Base-by-base conservation (phyloP, 2,113 vertebrate species). In the Ancistrus triradiatus region DNA sequence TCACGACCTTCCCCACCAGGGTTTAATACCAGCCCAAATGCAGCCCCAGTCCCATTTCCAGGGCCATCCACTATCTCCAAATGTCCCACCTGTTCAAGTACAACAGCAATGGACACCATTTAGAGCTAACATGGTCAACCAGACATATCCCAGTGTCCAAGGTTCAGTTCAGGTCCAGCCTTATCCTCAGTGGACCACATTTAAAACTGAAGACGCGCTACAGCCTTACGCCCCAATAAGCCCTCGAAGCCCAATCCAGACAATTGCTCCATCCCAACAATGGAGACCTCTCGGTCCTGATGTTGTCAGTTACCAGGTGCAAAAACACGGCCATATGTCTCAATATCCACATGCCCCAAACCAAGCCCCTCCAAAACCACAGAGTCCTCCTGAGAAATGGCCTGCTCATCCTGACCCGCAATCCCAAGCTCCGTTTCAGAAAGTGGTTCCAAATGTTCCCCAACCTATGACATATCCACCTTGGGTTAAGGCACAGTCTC, bases 51-150 rank as follows among this genome's bases (percentile, higher is more conserved):
- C 8, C 8, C 53, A 59, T 14, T 42, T 50, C 35, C 70, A 68
- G 43, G 40, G 17, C 37, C 44, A 61, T 43, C 24, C 53, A n/a
- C 44, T 46, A 21, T 13, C 55, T 40, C 69, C 55, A 31, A 28
- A 44, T 28, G 10, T 53, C 3, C 13, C 14, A 8, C 50, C 46
- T 13, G 15, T 68, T 6, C 79, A 66, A 47, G 42, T 17, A 10
- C 78, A 78, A 9, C 7, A 19, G 38, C 14, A 57, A 33, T 82
- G 82, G 84, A 48, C 66, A 56, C 69, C 71, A 51, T 63, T 79
- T 10, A 71, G 70, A 67, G 64, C 15, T 15, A 52, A 43, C 4
- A n/a, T 64, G 6, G 6, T 44, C 7, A 31, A 25, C 56, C 67
- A 67, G 31, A 50, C 43, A 68, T 49, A 74, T 78, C 7, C 75